Conservation (phyloP, 2,797 vertebrate species). For the Eidolon dupreanum region DNA sequence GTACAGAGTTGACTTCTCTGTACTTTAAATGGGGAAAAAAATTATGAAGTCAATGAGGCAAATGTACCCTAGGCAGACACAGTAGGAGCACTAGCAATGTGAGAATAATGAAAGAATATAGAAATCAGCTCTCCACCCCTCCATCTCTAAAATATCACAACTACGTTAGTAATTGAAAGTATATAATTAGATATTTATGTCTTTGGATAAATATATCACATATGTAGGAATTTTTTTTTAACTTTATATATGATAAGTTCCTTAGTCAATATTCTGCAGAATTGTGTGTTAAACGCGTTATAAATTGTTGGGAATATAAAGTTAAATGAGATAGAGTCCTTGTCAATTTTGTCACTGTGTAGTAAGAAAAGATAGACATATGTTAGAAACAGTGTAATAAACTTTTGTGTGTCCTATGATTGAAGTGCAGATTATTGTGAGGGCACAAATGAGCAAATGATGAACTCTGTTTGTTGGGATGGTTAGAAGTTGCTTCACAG, state of each 20-base stretch:
- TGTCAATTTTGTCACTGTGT: neutral
- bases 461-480: neutral
- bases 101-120: neutral
- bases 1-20: neutral
- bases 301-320: neutral
- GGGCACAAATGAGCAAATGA: neutral
- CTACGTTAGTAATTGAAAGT: neutral
- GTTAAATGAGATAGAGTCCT: neutral
- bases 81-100: neutral
- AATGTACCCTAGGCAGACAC: neutral
- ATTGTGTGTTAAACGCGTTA: neutral
- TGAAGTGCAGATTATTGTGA: neutral
- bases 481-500: neutral
- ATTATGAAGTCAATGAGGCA: neutral
- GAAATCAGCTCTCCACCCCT: neutral
- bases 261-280: conserved; percentile 25
- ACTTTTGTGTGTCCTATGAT: neutral
- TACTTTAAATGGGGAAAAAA: neutral
- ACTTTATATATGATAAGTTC: neutral
- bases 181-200: neutral
- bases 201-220: neutral
- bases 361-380: neutral
- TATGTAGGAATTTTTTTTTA: neutral
- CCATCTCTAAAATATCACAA: neutral
- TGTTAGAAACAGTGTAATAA: neutral